phyloP scores from a whole-genome alignment of 1,140 invertebrate species.

The Drosophila persimilis region DNA sequence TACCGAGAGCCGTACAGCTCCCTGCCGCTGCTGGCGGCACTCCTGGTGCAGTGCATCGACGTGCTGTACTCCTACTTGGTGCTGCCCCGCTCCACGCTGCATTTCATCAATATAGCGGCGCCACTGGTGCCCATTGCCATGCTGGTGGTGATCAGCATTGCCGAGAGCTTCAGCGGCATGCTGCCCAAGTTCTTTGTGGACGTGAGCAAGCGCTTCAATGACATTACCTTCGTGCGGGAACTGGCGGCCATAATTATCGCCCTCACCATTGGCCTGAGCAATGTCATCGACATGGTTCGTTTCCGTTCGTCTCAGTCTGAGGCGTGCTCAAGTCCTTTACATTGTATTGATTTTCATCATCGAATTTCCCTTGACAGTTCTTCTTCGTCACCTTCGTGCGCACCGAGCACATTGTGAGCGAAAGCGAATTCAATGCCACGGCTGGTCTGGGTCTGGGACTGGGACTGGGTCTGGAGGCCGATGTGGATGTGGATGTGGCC shows the following conservation, averaged over 20 bases:
- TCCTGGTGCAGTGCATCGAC: constrained; percentile 86
- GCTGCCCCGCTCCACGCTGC: constrained; percentile 83
- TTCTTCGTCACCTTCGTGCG: constrained; percentile 76
- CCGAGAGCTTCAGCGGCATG: constrained; percentile 84
- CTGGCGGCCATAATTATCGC: constrained; percentile 85
- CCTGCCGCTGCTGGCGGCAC: constrained; percentile 86
- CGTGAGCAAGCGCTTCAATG: constrained; percentile 84
- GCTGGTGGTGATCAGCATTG: constrained; percentile 84
- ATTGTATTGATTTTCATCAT: constrained; percentile 26
- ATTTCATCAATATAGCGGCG: constrained; percentile 83
- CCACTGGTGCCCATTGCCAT: constrained; percentile 83
- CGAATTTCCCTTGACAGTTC: constrained; percentile 50
- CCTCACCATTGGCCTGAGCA: constrained; percentile 85
- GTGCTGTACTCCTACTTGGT: constrained; percentile 85
- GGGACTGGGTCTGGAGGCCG: constrained; percentile 10
- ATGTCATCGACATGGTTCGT: constrained; percentile 86
- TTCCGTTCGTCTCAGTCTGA: not conserved
- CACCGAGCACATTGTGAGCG: constrained; percentile 76
- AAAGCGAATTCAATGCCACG: constrained; percentile 76
- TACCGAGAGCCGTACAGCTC: constrained; percentile 88
- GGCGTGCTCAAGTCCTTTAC: constrained; percentile 28
- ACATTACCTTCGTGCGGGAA: constrained; percentile 84
- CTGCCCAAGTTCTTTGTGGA: constrained; percentile 83
- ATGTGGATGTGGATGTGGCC: constrained; percentile 19
- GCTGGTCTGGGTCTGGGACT: constrained; percentile 24